A percentile compares a stretch with the other conserved stretches of the same genome.
Evolutionary conservation across 2,888 invertebrate species (phyloP).

Genomic region (Chesias legatella): DNA sequence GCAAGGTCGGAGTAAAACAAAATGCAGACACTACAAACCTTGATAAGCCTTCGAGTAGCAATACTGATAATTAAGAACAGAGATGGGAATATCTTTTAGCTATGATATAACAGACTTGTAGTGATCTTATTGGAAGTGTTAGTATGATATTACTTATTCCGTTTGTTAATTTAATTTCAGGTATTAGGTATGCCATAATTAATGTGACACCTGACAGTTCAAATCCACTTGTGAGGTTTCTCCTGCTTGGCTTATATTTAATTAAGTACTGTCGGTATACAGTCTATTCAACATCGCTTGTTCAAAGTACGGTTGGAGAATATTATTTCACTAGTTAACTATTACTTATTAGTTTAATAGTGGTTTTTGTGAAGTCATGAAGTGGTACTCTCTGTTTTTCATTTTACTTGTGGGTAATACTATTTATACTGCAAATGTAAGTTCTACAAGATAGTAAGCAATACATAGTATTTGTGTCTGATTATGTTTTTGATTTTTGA

Average conservation of each 20-base stretch:
- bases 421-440: slow-evolving; percentile 34
- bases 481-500: too few species aligned
- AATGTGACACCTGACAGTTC: neutral
- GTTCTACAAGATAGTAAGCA: too few species aligned
- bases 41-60: too few species aligned
- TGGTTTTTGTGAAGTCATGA: slow-evolving; percentile 27
- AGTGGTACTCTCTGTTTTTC: slow-evolving; percentile 27
- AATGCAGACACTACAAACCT: neutral
- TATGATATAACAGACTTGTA: slow-evolving; percentile 1
- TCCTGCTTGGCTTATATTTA: slow-evolving; percentile 24
- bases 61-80: too few species aligned
- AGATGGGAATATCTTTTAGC: too few species aligned
- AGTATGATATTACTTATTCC: slow-evolving; percentile 1
- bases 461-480: too few species aligned
- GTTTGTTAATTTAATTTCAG: neutral
- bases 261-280: slow-evolving; percentile 29
- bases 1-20: slow-evolving; percentile 18
- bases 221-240: slow-evolving; percentile 26
- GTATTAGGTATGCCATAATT: neutral
- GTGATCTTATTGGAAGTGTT: neutral
- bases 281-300: slow-evolving; percentile 6
- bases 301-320: neutral
- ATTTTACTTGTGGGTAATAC: slow-evolving; percentile 29
- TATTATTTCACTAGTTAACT: neutral
- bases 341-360: neutral